Conservation (phyloP, 1,140 invertebrate species). For the Cherax destructor region DNA sequence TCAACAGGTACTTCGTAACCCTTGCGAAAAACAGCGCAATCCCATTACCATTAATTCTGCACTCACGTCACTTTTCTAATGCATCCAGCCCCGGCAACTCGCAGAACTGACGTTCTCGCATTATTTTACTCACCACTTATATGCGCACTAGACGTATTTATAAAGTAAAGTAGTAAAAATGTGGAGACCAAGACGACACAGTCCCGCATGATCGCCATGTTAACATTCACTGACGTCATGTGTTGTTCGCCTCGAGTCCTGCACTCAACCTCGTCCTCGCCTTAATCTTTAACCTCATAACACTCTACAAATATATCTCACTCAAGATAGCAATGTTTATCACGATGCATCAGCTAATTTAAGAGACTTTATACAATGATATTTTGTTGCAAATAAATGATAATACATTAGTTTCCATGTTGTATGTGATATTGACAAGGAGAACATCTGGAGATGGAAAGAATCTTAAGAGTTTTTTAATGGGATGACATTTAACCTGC, state of each 20-base stretch:
- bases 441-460: not conserved
- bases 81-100: not conserved
- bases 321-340: not conserved
- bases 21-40: not conserved
- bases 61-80: not conserved
- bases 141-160: not conserved
- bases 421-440: not conserved
- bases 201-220: not conserved
- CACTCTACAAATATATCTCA: not conserved
- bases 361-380: too few species aligned
- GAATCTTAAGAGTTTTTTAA: not conserved
- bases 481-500: not conserved
- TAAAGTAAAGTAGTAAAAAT: not conserved
- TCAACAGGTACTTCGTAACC: not conserved
- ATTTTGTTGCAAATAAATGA: not conserved
- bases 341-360: too few species aligned
- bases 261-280: not conserved
- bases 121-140: conserved; percentile 6
- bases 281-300: not conserved
- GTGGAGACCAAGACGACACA: not conserved
- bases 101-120: not conserved
- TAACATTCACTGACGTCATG: conserved; percentile 3
- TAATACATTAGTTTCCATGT: not conserved
- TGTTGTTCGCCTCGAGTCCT: not conserved
- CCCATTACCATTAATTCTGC: not conserved